Base-by-base conservation (phyloP, 2,888 invertebrate genomes). In the Pyralis farinalis region DNA sequence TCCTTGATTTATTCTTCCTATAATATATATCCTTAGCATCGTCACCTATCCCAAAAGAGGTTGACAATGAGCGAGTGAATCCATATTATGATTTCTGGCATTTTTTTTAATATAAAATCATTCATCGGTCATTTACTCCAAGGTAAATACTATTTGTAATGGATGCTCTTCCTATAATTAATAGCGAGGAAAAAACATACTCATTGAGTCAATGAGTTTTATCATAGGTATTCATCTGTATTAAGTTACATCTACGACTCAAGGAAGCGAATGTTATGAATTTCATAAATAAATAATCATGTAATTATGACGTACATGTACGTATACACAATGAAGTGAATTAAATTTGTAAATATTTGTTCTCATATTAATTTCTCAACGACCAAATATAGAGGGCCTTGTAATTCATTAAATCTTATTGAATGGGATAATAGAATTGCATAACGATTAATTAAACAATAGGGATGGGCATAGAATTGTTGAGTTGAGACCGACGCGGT, bases 361-460 rank as follows among this genome's bases (percentile, higher is more conserved):
- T 25, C 25, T 25, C 8, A 4, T 4, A 25, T 8, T 25, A 25
- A 29, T 40, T 40, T 31, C 38, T 12, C 11, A 42, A 38, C 30
- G 11, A 34, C 7, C 25, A 33, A 34, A 34, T 16, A 4, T 21
- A 21, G 22, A 25, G 31, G 10, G 1, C n/a, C 33, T 12, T 22
- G n/a, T 12, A 32, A 33, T n/a, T 27, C 32, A 31, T 31, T 22
- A 38, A n/a, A 32, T 20, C 25, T 25, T 25, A 7, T 25, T 25
- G 25, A 25, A 2, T 25, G n/a, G 25, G 25, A 25, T 7, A 25
- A 31, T 28, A 39, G 20, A 9, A 39, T 39, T 33, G 33, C 33
- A 6, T 33, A 39, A 34, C 33, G 34, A 39, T 37, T 10, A 22
- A 31, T 25, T 7, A 25, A 36, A 22, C 22, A 31, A 11, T 37